These are phyloP conservation scores for Drosophila rufa DNA, from an alignment of 1,140 invertebrate species.

Conservation along the genomic window DNA sequence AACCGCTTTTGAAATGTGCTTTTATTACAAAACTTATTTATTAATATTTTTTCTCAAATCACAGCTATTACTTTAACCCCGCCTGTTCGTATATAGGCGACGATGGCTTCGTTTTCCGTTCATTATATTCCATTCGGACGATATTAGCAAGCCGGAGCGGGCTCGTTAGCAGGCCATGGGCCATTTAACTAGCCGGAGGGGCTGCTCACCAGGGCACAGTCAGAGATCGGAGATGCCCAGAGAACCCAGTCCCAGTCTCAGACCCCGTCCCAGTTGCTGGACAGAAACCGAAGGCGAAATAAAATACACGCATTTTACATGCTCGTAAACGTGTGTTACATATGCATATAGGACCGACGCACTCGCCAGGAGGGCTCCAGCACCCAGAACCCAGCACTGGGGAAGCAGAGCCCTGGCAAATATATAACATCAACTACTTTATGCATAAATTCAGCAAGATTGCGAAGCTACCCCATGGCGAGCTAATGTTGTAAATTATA, in stretches of 20 bases:
- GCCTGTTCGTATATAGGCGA: constrained; percentile 2
- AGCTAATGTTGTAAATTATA: constrained; percentile 84
- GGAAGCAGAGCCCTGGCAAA: constrained; percentile 38
- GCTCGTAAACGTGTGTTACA: constrained; percentile 82
- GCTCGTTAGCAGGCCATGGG: constrained; percentile 61
- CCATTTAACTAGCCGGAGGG: constrained; percentile 66
- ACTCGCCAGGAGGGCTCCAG: constrained; percentile 49
- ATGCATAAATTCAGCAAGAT: constrained; percentile 82
- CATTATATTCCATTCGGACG: constrained; percentile 32
- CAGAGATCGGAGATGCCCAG: constrained; percentile 10
- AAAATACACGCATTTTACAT: constrained; percentile 83
- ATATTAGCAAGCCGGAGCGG: constrained; percentile 50
- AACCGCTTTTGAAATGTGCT: not conserved
- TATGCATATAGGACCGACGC: constrained; percentile 60
- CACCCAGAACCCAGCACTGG: constrained; percentile 1
- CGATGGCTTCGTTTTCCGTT: constrained; percentile 13
- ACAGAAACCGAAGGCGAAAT: constrained; percentile 68
- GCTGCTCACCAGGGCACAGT: constrained; percentile 46
- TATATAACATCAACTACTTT: constrained; percentile 83
- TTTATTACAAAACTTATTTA: not conserved
- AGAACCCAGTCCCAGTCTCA: not conserved
- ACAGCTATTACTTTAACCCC: not conserved
- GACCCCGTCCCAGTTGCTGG: not conserved
- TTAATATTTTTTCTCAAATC: not conserved
- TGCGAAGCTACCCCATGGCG: constrained; percentile 82